These are phyloP conservation scores for Pseudorhombus dupliciocellatus DNA, from an alignment of 2,113 vertebrate genomes.

Conservation along the genomic window DNA sequence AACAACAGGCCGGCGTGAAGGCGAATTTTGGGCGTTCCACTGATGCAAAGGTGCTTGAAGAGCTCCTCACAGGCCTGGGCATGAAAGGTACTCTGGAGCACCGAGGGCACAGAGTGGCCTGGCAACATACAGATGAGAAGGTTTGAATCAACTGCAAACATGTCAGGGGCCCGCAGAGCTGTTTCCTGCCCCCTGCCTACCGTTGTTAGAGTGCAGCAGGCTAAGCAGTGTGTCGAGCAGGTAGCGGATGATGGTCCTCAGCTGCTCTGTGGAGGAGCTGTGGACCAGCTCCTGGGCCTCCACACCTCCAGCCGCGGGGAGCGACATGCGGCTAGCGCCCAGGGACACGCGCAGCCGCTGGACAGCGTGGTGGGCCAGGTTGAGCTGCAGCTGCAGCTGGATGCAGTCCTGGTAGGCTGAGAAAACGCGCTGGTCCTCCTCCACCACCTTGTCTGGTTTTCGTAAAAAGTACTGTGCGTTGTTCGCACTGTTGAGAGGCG, in stretches of 20 bases:
- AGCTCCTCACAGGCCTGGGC: slow-evolving; percentile 97
- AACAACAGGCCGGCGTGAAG: slow-evolving; percentile 94
- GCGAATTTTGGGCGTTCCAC: slow-evolving; percentile 96
- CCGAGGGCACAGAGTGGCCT: slow-evolving; percentile 94
- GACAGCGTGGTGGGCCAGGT: slow-evolving; percentile 96
- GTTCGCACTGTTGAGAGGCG: slow-evolving; percentile 97
- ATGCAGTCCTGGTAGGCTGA: slow-evolving; percentile 99
- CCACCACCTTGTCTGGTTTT: slow-evolving; percentile 97
- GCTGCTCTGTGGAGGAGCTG: slow-evolving; percentile 94
- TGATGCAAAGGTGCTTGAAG: slow-evolving; percentile 98
- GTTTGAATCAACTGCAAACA: neutral
- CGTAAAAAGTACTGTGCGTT: slow-evolving; percentile 98
- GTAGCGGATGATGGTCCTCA: slow-evolving; percentile 96
- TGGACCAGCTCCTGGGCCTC: slow-evolving; percentile 90
- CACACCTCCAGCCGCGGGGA: slow-evolving; percentile 77
- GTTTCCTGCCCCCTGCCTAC: slow-evolving; percentile 74
- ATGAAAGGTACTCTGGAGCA: slow-evolving; percentile 95
- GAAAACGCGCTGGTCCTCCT: slow-evolving; percentile 97
- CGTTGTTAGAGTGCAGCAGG: slow-evolving; percentile 95
- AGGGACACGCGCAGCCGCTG: slow-evolving; percentile 93
- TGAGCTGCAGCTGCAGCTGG: slow-evolving; percentile 96
- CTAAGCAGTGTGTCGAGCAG: slow-evolving; percentile 97
- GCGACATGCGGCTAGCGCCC: slow-evolving; percentile 86
- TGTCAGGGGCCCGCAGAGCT: neutral
- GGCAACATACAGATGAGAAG: slow-evolving; percentile 3